Evolutionary conservation across 2,797 vertebrate species (phyloP).

Genomic region (Synaphobranchus kaupii): DNA sequence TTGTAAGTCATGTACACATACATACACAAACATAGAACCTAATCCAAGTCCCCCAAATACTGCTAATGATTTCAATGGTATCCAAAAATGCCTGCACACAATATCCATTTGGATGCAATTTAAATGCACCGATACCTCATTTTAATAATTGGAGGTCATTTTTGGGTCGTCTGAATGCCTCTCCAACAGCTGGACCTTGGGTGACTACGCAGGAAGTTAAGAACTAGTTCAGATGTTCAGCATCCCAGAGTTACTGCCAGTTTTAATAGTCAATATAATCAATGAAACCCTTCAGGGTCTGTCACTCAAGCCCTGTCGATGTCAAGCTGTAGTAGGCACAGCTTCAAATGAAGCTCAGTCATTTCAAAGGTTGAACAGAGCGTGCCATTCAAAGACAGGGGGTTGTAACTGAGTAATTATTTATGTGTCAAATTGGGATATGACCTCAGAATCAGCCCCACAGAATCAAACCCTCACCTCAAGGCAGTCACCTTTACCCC

Average conservation of each 20-base stretch:
- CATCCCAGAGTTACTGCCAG: conserved; percentile 49
- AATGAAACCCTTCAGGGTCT: neutral
- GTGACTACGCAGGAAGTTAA: conserved; percentile 56
- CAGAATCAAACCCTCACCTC: neutral
- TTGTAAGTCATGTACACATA: neutral
- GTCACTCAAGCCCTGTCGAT: neutral
- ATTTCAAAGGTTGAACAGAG: neutral
- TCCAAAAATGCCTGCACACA: conserved; percentile 59
- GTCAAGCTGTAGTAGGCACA: neutral
- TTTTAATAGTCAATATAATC: conserved; percentile 39
- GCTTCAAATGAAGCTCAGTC: neutral
- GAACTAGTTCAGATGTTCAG: conserved; percentile 33
- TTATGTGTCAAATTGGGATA: neutral
- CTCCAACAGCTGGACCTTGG: conserved; percentile 66
- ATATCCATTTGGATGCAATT: conserved; percentile 78
- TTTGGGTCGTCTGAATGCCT: conserved; percentile 71
- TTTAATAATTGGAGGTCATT: conserved; percentile 72
- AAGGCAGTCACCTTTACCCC: neutral
- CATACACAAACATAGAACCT: conserved; percentile 41
- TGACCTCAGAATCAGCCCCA: neutral
- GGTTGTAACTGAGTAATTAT: neutral
- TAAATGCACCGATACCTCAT: conserved; percentile 76
- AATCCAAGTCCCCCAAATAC: conserved; percentile 60
- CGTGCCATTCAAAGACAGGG: neutral
- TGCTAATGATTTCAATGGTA: conserved; percentile 71